Evolutionary conservation across 1,140 invertebrate genomes (phyloP).

Genomic region (Bombus sylvicola): DNA sequence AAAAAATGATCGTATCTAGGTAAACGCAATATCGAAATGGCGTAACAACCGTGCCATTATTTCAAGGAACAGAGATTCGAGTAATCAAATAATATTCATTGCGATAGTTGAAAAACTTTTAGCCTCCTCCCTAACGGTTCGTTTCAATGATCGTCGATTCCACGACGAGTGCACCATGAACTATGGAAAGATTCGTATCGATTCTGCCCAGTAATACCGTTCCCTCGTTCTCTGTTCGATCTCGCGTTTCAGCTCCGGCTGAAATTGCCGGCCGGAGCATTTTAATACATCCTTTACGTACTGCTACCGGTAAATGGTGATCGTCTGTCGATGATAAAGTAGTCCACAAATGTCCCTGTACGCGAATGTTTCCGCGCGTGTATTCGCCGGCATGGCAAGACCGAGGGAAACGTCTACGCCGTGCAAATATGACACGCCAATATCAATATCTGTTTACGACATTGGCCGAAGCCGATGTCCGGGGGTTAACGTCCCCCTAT

Average conservation of each 20-base stretch:
- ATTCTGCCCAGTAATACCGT: not conserved
- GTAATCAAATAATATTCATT: too few relatives aligned
- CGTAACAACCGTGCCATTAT: too few relatives aligned
- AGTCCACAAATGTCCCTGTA: constrained; percentile 30
- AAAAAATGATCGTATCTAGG: too few relatives aligned
- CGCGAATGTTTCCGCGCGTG: constrained; percentile 14
- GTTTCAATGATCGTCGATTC: too few relatives aligned
- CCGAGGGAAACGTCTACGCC: constrained; percentile 32
- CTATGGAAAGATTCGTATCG: too few relatives aligned
- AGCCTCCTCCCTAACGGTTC: too few relatives aligned
- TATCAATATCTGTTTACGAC: constrained; percentile 70
- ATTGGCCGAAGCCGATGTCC: constrained; percentile 54
- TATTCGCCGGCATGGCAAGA: constrained; percentile 15
- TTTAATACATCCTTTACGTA: constrained; percentile 44
- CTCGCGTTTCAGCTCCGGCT: not conserved
- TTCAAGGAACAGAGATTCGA: too few relatives aligned
- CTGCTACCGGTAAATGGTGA: constrained; percentile 43
- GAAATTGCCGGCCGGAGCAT: constrained; percentile 14
- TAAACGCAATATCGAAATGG: too few relatives aligned
- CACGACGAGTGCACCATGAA: too few relatives aligned
- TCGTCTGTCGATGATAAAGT: constrained; percentile 58
- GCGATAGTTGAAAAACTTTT: too few relatives aligned
- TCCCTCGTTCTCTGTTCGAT: not conserved
- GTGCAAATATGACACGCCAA: constrained; percentile 64
- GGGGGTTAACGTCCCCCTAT: constrained; percentile 46